These are phyloP conservation scores for Eretmocerus hayati DNA, from an alignment of 2,888 invertebrate species.

Conservation along the genomic window DNA sequence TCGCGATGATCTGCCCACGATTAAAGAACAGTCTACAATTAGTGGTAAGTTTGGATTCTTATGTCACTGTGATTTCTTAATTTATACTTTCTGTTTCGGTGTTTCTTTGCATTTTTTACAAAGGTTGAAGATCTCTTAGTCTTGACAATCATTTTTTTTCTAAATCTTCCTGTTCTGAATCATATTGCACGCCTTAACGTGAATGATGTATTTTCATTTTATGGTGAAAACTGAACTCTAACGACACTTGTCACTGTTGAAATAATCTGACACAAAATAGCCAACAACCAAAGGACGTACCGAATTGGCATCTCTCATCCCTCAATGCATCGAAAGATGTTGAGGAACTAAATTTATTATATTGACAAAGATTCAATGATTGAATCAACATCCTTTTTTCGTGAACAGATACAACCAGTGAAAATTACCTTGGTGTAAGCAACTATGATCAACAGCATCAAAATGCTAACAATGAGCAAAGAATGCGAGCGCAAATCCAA, in stretches of 20 bases:
- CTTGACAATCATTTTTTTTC: background rate
- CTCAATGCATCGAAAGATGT: too few relatives aligned
- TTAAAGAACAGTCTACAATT: slow-evolving; percentile 34
- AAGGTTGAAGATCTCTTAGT: background rate
- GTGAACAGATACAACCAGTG: slow-evolving; percentile 7
- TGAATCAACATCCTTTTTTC: background rate
- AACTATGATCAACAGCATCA: slow-evolving; percentile 25
- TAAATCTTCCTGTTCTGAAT: too few relatives aligned
- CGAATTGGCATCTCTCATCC: too few relatives aligned
- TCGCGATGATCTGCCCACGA: slow-evolving; percentile 36
- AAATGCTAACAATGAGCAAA: slow-evolving; percentile 35
- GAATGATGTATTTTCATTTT: too few relatives aligned
- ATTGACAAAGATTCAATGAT: too few relatives aligned
- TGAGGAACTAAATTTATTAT: too few relatives aligned
- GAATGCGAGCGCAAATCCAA: slow-evolving; percentile 41
- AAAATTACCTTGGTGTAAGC: slow-evolving; percentile 8
- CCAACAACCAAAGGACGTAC: too few relatives aligned
- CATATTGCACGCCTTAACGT: too few relatives aligned
- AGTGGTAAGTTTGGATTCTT: slow-evolving; percentile 11
- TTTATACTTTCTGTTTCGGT: too few relatives aligned
- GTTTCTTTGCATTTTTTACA: background rate
- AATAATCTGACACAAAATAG: too few relatives aligned
- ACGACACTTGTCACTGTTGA: too few relatives aligned
- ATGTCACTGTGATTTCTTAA: background rate
- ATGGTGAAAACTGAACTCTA: too few relatives aligned